phyloP scores from a whole-genome alignment of 2,888 invertebrate genomes.

The Melipona bicolor region DNA sequence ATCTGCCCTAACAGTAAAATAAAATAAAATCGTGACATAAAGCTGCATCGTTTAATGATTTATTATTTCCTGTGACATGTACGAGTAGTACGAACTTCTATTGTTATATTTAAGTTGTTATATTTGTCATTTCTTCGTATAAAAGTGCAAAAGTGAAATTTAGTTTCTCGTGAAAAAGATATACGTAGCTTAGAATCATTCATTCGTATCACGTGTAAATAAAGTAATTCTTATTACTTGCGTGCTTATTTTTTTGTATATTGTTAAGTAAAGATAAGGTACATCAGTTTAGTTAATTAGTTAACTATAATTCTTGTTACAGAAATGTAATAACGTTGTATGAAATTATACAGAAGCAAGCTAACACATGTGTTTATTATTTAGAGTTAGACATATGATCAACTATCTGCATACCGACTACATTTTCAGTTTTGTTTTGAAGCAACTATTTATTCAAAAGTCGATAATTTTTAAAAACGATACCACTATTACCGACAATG shows the following conservation, averaged over 20 bases:
- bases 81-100: neutral
- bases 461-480: neutral
- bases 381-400: neutral
- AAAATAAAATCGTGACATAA: conserved; percentile 54
- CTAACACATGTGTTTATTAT: neutral
- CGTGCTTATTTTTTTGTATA: neutral
- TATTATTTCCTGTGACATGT: conserved; percentile 52
- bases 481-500: conserved; percentile 7
- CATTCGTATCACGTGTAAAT: neutral
- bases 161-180: neutral
- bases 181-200: neutral
- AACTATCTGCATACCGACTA: neutral
- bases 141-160: neutral
- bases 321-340: neutral
- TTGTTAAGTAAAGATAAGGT: neutral
- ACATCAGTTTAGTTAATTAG: neutral
- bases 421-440: neutral
- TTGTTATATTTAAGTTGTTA: neutral
- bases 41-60: conserved; percentile 53
- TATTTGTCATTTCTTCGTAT: neutral
- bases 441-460: neutral
- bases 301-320: neutral
- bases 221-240: neutral
- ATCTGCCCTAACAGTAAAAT: conserved; percentile 17
- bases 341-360: neutral